Evolutionary conservation across 2,113 vertebrate species (phyloP), one percentile per base, ranked within the genome.

Genomic region (Channa argus): DNA sequence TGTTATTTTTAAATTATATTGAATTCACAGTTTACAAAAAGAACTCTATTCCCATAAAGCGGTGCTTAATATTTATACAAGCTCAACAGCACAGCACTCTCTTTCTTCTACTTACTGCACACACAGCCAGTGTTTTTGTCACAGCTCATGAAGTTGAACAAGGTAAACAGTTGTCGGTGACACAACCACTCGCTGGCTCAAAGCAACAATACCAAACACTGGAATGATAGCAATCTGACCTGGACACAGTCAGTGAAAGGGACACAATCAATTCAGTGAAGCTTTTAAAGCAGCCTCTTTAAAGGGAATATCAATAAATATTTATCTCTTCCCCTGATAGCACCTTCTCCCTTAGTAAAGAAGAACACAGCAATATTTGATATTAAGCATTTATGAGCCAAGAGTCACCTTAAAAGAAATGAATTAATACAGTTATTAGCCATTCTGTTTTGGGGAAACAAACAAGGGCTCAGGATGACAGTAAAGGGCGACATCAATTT

Each of bases 261-360:
- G 45, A 49, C 80, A 87, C 87, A 89, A 79, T 75, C 83, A 39
- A 76, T 54, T 64, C 82, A 61, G 8, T 13, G 58, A 80, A 55
- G 79, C 79, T 74, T 79, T 24, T 61, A 15, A 71, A 54, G 54
- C 63, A 36, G 61, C 71, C 24, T 73, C 69, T 77, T 55, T 34
- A 59, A 70, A 47, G 37, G 64, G 37, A 86, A 80, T 55, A 54
- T 65, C 80, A 89, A 79, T 79, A 88, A 64, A 41, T 37, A 44
- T 24, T 49, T 5, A 11, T 41, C 39, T 3, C 12, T 43, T 50
- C 7, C 15, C 52, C 0, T 39, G 46, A 54, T 45, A 38, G 33
- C 37, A 47, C 37, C 8, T 5, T 43, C 15, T 70, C 33, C 33
- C 58, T 68, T 37, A 14, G 59, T 56, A 53, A 33, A 44, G 6